Conservation (phyloP, 2,888 invertebrate genomes). For the Patella pellucida region DNA sequence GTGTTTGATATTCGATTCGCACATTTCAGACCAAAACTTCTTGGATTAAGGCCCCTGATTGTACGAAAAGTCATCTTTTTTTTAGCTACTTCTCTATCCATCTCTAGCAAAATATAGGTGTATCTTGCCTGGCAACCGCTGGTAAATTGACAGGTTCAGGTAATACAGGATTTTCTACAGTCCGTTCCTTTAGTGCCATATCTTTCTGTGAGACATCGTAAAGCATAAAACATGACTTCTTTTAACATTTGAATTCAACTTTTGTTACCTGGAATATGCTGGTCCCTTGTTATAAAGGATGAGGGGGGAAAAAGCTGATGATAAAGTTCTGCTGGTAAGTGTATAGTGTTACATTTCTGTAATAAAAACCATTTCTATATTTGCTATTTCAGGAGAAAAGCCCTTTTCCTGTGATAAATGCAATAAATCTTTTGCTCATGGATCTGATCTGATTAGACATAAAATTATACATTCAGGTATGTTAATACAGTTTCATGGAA, state of each 20-base stretch:
- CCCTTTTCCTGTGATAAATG: conserved; percentile 63
- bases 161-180: neutral
- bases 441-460: conserved; percentile 66
- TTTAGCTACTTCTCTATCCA: too few relatives aligned
- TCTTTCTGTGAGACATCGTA: neutral
- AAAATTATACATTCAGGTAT: conserved; percentile 65
- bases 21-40: too few relatives aligned
- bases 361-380: neutral
- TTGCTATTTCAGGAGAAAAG: conserved; percentile 57
- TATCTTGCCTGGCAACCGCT: neutral
- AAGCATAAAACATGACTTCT: neutral
- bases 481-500: neutral
- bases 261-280: neutral
- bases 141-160: neutral
- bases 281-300: too few relatives aligned
- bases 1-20: too few relatives aligned
- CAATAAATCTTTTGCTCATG: conserved; percentile 64
- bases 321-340: too few relatives aligned
- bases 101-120: too few relatives aligned
- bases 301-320: too few relatives aligned
- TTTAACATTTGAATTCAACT: neutral
- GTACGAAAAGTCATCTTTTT: too few relatives aligned
- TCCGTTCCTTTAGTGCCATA: neutral
- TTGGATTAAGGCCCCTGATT: too few relatives aligned
- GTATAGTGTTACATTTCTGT: too few relatives aligned